Percentiles rank a stretch among this genome's conserved stretches.
Conservation (phyloP, 2,113 vertebrate genomes). For the Tursiops truncatus region DNA sequence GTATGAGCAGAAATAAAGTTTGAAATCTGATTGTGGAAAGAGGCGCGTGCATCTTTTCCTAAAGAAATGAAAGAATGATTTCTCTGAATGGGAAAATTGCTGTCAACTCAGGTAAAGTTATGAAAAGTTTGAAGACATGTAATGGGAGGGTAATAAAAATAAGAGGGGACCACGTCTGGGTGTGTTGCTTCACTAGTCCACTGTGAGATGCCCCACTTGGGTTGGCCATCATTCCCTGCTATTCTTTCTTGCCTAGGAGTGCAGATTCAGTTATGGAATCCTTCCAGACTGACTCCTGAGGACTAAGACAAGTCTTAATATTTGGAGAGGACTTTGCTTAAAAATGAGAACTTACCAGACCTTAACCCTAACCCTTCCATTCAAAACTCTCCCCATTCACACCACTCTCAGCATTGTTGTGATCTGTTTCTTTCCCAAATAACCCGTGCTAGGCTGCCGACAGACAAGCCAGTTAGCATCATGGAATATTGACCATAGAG, state of each 20-base stretch:
- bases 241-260: background rate
- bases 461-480: background rate
- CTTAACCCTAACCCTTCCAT: background rate
- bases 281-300: background rate
- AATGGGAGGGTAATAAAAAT: background rate
- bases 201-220: background rate
- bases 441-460: background rate
- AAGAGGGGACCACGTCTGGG: background rate
- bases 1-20: slow-evolving; percentile 6
- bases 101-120: background rate
- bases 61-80: background rate
- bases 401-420: background rate
- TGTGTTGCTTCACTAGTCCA: background rate
- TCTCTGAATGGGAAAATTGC: slow-evolving; percentile 26
- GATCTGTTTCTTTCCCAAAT: background rate
- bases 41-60: background rate
- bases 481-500: background rate
- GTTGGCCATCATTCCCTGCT: background rate
- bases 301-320: background rate
- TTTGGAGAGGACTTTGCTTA: background rate
- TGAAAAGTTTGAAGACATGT: background rate
- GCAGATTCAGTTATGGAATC: background rate
- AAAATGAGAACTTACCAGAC: background rate
- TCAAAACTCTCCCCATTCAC: background rate
- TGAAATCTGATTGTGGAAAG: background rate